Conservation (phyloP, 2,113 vertebrate genomes). For the Heteronetta atricapilla region DNA sequence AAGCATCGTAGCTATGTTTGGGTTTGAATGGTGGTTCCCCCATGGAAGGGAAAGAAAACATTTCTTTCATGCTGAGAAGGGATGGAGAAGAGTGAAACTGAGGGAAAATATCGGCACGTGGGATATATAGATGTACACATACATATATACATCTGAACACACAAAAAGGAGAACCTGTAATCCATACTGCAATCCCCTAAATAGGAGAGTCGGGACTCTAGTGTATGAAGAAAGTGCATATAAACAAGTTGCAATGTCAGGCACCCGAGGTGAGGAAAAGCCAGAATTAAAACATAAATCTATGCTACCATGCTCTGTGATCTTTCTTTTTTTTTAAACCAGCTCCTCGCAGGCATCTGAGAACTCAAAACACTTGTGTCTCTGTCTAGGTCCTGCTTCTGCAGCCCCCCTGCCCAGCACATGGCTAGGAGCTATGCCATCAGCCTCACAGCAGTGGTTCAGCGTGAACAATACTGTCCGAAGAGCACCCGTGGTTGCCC, state of each 20-base stretch:
- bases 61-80: background rate
- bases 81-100: background rate
- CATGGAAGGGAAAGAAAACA: background rate
- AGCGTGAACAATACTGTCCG: background rate
- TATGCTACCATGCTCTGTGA: background rate
- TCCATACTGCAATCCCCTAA: background rate
- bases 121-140: too few relatives aligned
- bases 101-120: background rate
- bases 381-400: background rate
- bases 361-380: background rate
- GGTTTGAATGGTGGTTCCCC: too few relatives aligned
- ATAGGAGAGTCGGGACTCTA: background rate
- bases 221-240: background rate
- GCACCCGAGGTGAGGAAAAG: background rate
- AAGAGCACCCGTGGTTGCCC: background rate
- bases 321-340: background rate
- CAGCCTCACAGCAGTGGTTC: background rate
- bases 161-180: background rate
- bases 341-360: background rate
- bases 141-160: background rate
- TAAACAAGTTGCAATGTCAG: background rate
- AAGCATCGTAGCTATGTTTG: background rate
- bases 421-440: background rate
- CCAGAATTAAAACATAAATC: background rate
- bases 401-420: background rate